phyloP scores from a whole-genome alignment of 2,113 vertebrate genomes.

The Rhinolophus sinicus region DNA sequence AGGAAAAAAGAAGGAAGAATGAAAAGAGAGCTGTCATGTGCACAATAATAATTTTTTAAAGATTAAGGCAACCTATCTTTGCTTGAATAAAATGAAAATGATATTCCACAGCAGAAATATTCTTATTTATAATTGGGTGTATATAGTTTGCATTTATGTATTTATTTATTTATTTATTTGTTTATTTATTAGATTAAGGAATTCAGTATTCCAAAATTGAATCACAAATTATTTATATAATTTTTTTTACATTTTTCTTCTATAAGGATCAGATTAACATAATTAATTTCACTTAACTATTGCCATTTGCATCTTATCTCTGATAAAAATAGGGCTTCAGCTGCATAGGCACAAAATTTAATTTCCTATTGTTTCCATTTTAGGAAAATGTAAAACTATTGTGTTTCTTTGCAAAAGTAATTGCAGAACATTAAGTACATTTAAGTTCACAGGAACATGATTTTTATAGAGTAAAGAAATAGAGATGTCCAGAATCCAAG shows the following conservation, averaged over 20 bases:
- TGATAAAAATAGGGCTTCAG: neutral
- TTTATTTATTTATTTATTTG: neutral
- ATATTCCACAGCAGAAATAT: neutral
- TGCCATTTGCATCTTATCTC: neutral
- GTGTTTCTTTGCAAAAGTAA: conserved; percentile 77
- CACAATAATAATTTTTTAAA: neutral
- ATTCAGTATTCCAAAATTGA: neutral
- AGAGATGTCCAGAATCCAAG: conserved; percentile 29
- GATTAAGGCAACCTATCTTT: neutral
- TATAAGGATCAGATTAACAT: neutral
- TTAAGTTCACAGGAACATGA: conserved; percentile 54
- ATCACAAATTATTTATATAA: neutral
- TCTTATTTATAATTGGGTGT: neutral
- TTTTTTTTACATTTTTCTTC: neutral
- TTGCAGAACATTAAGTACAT: conserved; percentile 69
- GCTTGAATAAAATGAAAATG: neutral
- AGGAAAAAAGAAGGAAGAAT: neutral
- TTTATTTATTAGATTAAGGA: neutral
- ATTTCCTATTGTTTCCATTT: conserved; percentile 67
- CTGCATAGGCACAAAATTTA: neutral
- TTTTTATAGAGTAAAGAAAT: conserved; percentile 44
- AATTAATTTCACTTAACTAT: neutral
- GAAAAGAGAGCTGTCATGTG: neutral
- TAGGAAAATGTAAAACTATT: conserved; percentile 69
- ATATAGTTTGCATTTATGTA: neutral